Evolutionary conservation across 2,113 vertebrate species (phyloP).

Genomic region (Megaptera novaeangliae): DNA sequence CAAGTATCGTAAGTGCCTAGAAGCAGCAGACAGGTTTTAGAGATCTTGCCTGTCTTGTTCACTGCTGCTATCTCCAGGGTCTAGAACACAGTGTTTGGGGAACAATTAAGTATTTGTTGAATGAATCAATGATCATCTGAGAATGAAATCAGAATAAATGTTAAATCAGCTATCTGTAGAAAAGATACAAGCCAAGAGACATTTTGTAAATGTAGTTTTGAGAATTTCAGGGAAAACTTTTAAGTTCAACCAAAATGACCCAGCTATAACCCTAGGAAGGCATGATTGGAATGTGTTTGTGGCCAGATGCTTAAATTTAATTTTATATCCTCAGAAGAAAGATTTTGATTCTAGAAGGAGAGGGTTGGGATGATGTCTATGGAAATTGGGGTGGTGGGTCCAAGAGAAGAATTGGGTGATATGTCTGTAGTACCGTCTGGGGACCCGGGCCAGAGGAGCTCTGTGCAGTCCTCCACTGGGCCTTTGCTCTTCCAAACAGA

Average conservation of each 20-base stretch:
- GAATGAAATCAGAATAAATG: constrained; percentile 33
- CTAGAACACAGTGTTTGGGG: constrained; percentile 20
- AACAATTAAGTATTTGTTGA: constrained; percentile 25
- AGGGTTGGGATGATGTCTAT: background rate
- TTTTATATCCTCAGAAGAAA: constrained; percentile 47
- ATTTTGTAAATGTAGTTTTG: constrained; percentile 44
- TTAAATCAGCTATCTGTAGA: constrained; percentile 33
- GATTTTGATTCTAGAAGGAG: constrained; percentile 11
- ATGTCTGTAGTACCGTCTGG: background rate
- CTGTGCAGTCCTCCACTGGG: background rate
- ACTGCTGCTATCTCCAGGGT: background rate
- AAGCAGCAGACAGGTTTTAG: constrained; percentile 7
- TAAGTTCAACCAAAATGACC: constrained; percentile 65
- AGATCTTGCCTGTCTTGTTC: background rate
- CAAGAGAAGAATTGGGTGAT: background rate
- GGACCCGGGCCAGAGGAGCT: background rate
- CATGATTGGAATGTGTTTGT: constrained; percentile 72
- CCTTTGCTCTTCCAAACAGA: background rate
- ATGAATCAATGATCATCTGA: constrained; percentile 32
- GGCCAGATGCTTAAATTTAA: constrained; percentile 54
- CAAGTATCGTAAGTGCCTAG: background rate
- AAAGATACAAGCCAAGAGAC: constrained; percentile 23
- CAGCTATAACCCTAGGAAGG: constrained; percentile 62
- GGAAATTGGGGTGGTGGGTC: background rate
- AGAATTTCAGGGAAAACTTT: constrained; percentile 62